Conservation (phyloP, 35 echinoderm and acorn worm species). For the Strongylocentrotus purpuratus region DNA sequence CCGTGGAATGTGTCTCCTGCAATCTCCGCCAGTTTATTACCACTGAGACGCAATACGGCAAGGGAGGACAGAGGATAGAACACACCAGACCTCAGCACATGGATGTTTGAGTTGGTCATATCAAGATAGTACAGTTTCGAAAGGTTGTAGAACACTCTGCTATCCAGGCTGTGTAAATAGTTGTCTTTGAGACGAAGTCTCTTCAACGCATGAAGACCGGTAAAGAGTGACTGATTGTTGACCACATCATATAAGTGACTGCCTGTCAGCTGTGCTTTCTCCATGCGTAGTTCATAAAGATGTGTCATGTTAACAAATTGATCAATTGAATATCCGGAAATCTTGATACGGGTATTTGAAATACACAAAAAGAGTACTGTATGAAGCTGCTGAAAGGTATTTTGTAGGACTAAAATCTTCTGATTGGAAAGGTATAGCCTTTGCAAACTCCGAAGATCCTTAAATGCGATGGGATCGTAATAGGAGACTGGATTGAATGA, state of each 20-base stretch:
- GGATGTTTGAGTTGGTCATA: background rate
- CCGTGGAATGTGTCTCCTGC: no score
- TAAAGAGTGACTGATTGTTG: background rate
- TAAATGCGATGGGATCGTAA: background rate
- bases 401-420: background rate
- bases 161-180: background rate
- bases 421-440: background rate
- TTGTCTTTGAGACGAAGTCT: background rate
- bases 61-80: background rate
- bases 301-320: background rate
- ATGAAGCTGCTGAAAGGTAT: background rate
- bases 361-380: background rate
- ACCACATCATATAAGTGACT: background rate
- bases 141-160: background rate
- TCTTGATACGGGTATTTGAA: background rate
- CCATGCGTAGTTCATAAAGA: background rate
- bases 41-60: background rate
- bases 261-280: background rate
- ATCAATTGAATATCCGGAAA: background rate
- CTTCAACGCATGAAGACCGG: background rate
- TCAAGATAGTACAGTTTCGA: background rate
- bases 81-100: background rate
- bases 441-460: background rate
- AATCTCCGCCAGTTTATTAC: no score
- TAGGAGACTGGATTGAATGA: background rate